Evolutionary conservation across 2,888 invertebrate genomes (phyloP).

Genomic region (Dolomedes plantarius): DNA sequence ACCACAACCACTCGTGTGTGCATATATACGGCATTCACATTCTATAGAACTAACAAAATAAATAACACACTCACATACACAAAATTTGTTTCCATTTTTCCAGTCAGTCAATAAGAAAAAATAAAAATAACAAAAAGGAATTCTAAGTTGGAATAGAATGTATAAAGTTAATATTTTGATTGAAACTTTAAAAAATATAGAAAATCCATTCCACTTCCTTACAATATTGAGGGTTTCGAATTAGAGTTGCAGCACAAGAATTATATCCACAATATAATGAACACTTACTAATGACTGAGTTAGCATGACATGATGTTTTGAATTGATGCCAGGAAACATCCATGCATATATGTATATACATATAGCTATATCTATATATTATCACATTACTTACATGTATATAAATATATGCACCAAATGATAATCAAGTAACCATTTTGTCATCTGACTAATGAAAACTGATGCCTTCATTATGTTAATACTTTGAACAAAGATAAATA

Average conservation of each 20-base stretch:
- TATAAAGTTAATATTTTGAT: neutral
- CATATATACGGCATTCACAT: neutral
- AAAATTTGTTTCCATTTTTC: neutral
- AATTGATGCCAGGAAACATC: neutral
- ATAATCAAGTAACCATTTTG: no score
- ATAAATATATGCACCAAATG: neutral
- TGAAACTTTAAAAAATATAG: no score
- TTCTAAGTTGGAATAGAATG: neutral
- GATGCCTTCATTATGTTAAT: no score
- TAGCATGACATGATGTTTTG: neutral
- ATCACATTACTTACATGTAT: slow-evolving; percentile 18
- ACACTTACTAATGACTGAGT: slow-evolving; percentile 2
- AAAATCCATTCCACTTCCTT: no score
- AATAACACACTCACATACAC: neutral
- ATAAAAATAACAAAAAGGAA: neutral
- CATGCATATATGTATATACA: slow-evolving; percentile 16
- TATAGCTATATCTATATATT: slow-evolving; percentile 14
- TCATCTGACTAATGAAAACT: no score
- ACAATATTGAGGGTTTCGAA: no score
- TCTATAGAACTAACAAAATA: neutral
- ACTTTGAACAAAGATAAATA: no score
- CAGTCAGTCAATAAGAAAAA: neutral
- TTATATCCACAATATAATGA: neutral
- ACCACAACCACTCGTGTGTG: slow-evolving; percentile 32
- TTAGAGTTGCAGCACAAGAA: no score